A percentile compares a stretch with the other conserved stretches of the same genome.
These are phyloP conservation scores for Amazona finschi DNA, from an alignment of 2,797 vertebrate species.

Conservation along the genomic window DNA sequence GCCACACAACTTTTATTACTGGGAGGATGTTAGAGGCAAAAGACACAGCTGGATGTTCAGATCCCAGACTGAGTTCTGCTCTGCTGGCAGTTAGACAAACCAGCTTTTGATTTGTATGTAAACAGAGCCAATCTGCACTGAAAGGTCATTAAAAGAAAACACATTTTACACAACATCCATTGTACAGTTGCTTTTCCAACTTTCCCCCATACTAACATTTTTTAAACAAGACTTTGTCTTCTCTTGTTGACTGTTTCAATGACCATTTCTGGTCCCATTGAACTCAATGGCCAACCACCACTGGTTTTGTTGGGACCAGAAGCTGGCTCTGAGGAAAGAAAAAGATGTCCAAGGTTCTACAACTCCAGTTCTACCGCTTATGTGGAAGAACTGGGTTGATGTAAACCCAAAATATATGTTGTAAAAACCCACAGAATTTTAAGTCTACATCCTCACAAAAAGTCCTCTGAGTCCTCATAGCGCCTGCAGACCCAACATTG, in stretches of 20 bases:
- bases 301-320: not conserved
- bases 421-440: not conserved
- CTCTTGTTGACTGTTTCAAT: not conserved
- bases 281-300: not conserved
- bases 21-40: constrained; percentile 64
- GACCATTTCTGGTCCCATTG: not conserved
- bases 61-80: constrained; percentile 51
- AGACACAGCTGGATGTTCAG: constrained; percentile 58
- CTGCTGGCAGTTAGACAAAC: constrained; percentile 57
- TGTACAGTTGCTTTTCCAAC: constrained; percentile 30
- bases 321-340: not conserved
- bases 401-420: not conserved
- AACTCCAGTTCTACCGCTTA: not conserved
- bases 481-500: not conserved
- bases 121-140: constrained; percentile 64
- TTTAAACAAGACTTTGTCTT: not conserved
- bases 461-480: not conserved
- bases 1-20: constrained; percentile 53
- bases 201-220: not conserved
- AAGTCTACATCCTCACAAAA: not conserved
- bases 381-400: not conserved
- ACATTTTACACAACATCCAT: constrained; percentile 52
- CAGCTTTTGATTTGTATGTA: constrained; percentile 60
- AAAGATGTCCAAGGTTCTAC: not conserved
- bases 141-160: constrained; percentile 62